Base-by-base conservation (phyloP, 2,888 invertebrate species). In the Panopea generosa region DNA sequence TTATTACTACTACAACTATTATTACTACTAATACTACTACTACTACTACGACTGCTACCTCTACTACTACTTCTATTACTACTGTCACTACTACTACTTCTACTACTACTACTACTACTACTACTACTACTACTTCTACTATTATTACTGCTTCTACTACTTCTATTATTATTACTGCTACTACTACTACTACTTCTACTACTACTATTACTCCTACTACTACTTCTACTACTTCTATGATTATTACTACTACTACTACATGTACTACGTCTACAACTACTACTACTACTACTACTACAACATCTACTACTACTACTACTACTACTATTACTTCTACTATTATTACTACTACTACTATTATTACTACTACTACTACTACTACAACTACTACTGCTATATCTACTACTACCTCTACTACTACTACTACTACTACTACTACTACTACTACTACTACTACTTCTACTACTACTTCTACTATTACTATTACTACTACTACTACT, bases 401-500 rank as follows among this genome's bases (percentile, higher is more conserved):
- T n/a, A n/a, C n/a, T n/a, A n/a, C n/a, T n/a, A n/a, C n/a, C n/a
- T n/a, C n/a, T n/a, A n/a, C n/a, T n/a, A n/a, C n/a, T 67, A 38
- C n/a, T 63, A 29, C 38, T 33, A 3, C 40, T 53, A 40, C 43
- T 40, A 40, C 43, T 40, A 40, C n/a, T n/a, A n/a, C n/a, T n/a
- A 40, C 43, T 40, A 40, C 20, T 73, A 60, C 22, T 43, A 7
- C 18, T 59, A 69, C 67, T 72, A 69, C 59, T 50, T 65, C 60
- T 72, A 72, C 67, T 72, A 67, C 67, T 66, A 71, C 66, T 71
- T 65, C 56, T 71, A 69, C n/a, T 71, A 71, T 53, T 71, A 69
- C 66, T 71, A 71, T 57, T 71, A 69, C 66, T 71, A 68, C 56
- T 66, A 66, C 45, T 66, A 66, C 43, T 56, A 66, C 66, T 69